Evolutionary conservation across 1,140 invertebrate species (phyloP), one percentile per base, ranked within the genome.

Genomic region (Panagrolaimus sp.): DNA sequence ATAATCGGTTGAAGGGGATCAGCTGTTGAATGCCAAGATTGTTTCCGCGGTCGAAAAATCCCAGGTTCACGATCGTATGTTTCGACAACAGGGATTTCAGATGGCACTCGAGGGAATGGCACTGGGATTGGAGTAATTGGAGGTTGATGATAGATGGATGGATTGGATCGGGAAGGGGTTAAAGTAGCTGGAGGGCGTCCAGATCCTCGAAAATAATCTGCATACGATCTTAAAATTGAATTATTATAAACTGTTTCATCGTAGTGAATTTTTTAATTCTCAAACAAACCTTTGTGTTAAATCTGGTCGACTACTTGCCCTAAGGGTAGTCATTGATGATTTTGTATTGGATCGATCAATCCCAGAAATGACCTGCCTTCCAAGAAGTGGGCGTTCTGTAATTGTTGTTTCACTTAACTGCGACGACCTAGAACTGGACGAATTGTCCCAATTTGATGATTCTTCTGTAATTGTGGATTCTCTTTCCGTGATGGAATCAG

Each of bases 401-500:
- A 58, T 58, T 2, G 52, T 58, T 12, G 52, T 26, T n/a, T 28
- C 52, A 24, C 21, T 26, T 38, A 38, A 38, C 32, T 38, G 32
- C 7, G 32, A 38, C 0, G 52, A 58, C 5, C 28, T n/a, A 1
- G 47, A 58, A 68, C 28, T 38, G 21, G 24, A 58, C 28, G 47
- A 43, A 26, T n/a, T 46, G 2, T 15, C 38, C 43, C 24, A 58
- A 43, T n/a, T 68, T 38, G 67, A 68, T n/a, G 47, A 58, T 58
- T 68, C 67, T 58, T 68, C 67, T 3, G 67, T 68, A 1, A 68
- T 68, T 8, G 46, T 68, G 12, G 67, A 68, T n/a, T 52, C 48
- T 14, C 47, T 10, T 26, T 68, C 67, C 10, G 67, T 58, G n/a
- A 38, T 38, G 8, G 17, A 12, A 28, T 26, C 52, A 58, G 52